Conservation (phyloP, 35 echinoderm and acorn worm species). For the Patiria miniata region DNA sequence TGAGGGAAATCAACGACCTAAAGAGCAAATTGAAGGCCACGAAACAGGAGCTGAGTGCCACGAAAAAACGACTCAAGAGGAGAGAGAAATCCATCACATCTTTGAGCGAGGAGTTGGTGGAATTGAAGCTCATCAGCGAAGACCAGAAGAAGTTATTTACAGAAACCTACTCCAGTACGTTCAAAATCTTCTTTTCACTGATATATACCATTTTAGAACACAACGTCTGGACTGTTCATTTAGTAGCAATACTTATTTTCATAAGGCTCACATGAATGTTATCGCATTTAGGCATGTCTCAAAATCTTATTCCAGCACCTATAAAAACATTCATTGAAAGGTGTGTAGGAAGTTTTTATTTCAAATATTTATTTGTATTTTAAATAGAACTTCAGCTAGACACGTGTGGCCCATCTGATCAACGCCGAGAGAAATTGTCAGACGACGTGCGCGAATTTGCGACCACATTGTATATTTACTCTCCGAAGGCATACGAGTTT, state of each 20-base stretch:
- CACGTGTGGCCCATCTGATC: too few relatives aligned
- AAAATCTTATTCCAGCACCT: too few relatives aligned
- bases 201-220: too few relatives aligned
- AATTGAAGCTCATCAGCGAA: slow-evolving; percentile 21
- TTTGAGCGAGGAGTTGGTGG: background rate
- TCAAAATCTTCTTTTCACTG: too few relatives aligned
- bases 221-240: too few relatives aligned
- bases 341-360: too few relatives aligned
- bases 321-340: too few relatives aligned
- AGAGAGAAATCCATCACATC: background rate
- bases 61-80: slow-evolving; percentile 8
- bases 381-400: too few relatives aligned
- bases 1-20: slow-evolving; percentile 2
- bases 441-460: background rate
- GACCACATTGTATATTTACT: background rate
- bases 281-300: background rate
- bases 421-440: background rate
- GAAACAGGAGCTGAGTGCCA: slow-evolving; percentile 6
- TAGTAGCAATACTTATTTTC: background rate
- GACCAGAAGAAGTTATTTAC: background rate
- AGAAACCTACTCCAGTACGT: background rate
- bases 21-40: slow-evolving; percentile 20
- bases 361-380: too few relatives aligned
- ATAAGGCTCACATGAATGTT: background rate
- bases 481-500: background rate